Evolutionary conservation across 2,888 invertebrate genomes (phyloP), one percentile per base, ranked within the genome.

Genomic region (Drosophila birchii): DNA sequence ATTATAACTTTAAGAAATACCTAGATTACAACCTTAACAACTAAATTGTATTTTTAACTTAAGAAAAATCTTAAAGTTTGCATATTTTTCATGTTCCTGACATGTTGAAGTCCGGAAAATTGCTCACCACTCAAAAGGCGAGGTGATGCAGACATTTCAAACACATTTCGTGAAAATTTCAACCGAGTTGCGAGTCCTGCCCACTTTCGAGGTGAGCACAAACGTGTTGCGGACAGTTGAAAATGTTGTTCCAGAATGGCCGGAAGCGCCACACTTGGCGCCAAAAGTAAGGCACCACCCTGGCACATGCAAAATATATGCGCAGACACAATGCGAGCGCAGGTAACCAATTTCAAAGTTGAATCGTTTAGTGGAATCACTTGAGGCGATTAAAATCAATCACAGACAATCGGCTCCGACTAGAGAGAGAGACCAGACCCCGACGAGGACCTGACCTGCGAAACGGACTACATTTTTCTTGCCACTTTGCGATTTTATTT

Each of bases 341-440:
- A 86, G 84, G 84, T 86, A 86, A 86, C 81, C 86, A 86, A 79
- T 86, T 88, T 81, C 47, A 66, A 75, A 81, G 85, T 75, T 78
- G 80, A 88, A 86, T 80, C 86, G 86, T 86, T 86, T 86, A 86
- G 86, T 81, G 68, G 82, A 86, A 86, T 86, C 88, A 86, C 86
- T 86, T 79, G 85, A 88, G 86, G 88, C 86, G 86, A 88, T 86
- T 88, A 84, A 88, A 88, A 86, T 86, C 88, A 88, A 86, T 86
- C 88, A 86, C 88, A 86, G 86, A 86, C 84, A 88, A 86, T 88
- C 83, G 81, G 73, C 81, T 62, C 69, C 45, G 62, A 68, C 69
- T 73, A 64, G 44, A 64, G 73, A 79, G 60, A 34, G 26, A 26
- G 26, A 26, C 20, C 20, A 26, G 26, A 26, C 20, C 20, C 51